These are phyloP conservation scores for Sebastes taczanowskii DNA, from an alignment of 2,797 vertebrate genomes.

Conservation along the genomic window DNA sequence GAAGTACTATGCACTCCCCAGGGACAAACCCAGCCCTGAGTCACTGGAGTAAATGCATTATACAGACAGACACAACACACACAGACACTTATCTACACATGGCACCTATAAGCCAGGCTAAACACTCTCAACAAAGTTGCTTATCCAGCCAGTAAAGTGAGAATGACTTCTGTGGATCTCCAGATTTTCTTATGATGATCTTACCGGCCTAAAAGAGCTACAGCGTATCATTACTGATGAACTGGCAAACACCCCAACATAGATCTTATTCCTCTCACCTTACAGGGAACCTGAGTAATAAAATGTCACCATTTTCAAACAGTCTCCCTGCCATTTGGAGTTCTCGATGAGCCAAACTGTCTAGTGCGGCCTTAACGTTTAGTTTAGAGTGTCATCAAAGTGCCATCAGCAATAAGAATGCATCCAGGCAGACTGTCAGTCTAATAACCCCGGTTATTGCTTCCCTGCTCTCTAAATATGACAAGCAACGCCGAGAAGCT, in stretches of 20 bases:
- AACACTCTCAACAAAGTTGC: background rate
- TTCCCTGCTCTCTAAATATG: conserved; percentile 57
- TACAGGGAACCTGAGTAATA: background rate
- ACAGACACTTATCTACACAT: background rate
- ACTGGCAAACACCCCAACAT: background rate
- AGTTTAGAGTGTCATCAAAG: conserved; percentile 31
- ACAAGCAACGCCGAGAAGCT: conserved; percentile 44
- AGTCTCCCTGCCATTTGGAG: background rate
- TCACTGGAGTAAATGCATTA: conserved; percentile 27
- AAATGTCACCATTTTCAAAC: conserved; percentile 13
- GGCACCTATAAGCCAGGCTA: background rate
- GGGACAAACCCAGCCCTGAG: conserved; percentile 12
- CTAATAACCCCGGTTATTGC: conserved; percentile 61
- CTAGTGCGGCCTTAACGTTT: background rate
- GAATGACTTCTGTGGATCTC: background rate
- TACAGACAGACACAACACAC: background rate
- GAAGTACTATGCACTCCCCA: background rate
- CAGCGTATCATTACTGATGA: background rate
- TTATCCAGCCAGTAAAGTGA: background rate
- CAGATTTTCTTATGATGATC: background rate
- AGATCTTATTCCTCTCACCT: background rate
- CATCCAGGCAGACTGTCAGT: conserved; percentile 42
- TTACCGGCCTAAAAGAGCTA: background rate
- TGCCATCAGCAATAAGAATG: conserved; percentile 43
- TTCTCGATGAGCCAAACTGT: background rate